phyloP scores from a whole-genome alignment of 2,113 vertebrate species.

The Chionis minor region DNA sequence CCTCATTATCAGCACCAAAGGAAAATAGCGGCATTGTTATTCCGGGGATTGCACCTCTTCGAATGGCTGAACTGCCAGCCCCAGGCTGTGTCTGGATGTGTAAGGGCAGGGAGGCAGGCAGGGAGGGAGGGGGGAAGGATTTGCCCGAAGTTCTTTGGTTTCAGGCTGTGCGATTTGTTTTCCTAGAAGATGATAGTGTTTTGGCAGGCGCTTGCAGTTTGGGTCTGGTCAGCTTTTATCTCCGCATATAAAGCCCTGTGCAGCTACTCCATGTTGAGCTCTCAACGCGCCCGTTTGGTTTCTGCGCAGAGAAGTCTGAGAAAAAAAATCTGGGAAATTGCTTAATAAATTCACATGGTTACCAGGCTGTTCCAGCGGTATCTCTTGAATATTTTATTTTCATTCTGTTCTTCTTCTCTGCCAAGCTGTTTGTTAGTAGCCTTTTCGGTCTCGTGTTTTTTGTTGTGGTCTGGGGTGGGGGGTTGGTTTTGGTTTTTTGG shows the following conservation, averaged over 20 bases:
- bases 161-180: background rate
- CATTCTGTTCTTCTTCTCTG: background rate
- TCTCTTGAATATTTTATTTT: background rate
- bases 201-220: background rate
- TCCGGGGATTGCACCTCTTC: background rate
- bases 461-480: too few relatives aligned
- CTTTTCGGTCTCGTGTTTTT: background rate
- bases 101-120: background rate
- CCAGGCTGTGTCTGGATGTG: background rate
- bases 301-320: background rate
- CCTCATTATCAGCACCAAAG: background rate
- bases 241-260: rapidly evolving
- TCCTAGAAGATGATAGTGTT: background rate
- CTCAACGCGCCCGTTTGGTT: background rate
- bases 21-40: background rate
- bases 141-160: background rate
- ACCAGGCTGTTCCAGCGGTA: background rate
- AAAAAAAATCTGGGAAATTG: background rate
- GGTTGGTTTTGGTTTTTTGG: too few relatives aligned
- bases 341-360: background rate
- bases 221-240: background rate
- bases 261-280: background rate
- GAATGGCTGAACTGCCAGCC: background rate
- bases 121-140: background rate
- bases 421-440: background rate